Evolutionary conservation across 2,797 vertebrate genomes (phyloP), one percentile per base, ranked within the genome.

Genomic region (Clarias laeviceps): DNA sequence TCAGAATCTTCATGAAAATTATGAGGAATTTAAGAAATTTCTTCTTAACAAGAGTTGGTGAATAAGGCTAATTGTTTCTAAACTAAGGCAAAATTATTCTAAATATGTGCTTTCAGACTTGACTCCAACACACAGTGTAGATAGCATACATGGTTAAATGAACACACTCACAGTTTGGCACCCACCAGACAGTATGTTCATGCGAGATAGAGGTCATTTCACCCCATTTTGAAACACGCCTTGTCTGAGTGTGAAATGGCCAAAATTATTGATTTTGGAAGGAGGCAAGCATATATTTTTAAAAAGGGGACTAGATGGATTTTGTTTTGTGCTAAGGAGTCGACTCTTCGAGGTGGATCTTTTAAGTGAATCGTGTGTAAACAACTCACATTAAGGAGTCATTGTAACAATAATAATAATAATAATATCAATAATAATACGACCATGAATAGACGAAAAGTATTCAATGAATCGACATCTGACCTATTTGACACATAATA

Each of bases 191-290:
- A 2, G 73, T 27, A 14, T 84, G 83, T 3, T 50, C 18, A n/a
- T 6, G 8, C 18, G 50, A 84, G 83, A 84, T 78, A 84, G 17
- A 20, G 61, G 61, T 24, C 9, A 54, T 57, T 57, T 29, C 27
- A 50, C 14, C 0, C 40, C 27, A 24, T 78, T 84, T 78, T 27
- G 73, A 65, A 24, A 77, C 82, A 84, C 73, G 14, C 73, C 82
- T 45, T 77, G 27, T 65, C 6, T 64, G 14, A 50, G 37, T 22
- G 69, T 29, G 37, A 77, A 24, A 34, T 56, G 45, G 20, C 8
- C 18, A 8, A 34, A 24, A 40, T 5, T 40, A 40, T 40, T 40
- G 37, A 40, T 40, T 40, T 5, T 8, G 37, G 37, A 5, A 37
- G 37, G 37, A 37, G 37, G 37, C 37, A 40, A 40, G 37, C 37